Percentiles rank a stretch among this genome's conserved stretches.
Conservation (phyloP, 2,113 vertebrate genomes). For the Malurus cyaneus region DNA sequence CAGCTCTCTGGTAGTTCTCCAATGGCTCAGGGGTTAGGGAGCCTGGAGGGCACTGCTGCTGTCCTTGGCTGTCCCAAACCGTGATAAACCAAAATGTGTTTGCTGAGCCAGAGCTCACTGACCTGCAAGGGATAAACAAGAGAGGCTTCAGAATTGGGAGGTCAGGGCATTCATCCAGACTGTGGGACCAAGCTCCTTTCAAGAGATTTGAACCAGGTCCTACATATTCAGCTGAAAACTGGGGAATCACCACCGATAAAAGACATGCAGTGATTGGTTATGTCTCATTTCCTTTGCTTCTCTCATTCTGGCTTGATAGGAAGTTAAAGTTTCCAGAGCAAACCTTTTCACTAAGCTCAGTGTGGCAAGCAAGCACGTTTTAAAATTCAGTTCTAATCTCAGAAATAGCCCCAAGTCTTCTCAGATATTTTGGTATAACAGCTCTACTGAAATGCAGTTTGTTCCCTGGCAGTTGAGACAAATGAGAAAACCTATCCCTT, state of each 20-base stretch:
- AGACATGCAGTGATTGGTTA: too few relatives aligned
- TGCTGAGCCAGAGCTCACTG: not conserved
- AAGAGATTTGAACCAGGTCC: not conserved
- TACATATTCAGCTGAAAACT: not conserved
- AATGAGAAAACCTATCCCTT: not conserved
- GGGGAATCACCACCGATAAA: not conserved
- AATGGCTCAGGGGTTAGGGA: not conserved
- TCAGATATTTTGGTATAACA: not conserved
- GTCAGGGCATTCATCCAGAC: not conserved
- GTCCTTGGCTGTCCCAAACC: not conserved
- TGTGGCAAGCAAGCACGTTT: not conserved
- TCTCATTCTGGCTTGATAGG: not conserved
- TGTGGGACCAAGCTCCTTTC: not conserved
- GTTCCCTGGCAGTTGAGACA: not conserved
- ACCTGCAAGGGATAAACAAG: not conserved
- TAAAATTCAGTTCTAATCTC: not conserved
- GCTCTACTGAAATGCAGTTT: not conserved
- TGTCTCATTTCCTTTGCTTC: not conserved
- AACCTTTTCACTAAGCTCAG: not conserved
- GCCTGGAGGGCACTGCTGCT: not conserved
- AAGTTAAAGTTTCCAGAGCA: not conserved
- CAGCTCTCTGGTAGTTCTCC: not conserved
- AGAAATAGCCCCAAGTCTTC: not conserved
- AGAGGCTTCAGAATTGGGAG: not conserved
- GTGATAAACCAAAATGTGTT: not conserved